Percentiles rank a stretch among this genome's conserved stretches.
These are phyloP conservation scores for Podilymbus podiceps DNA, from an alignment of 2,113 vertebrate genomes.

Conservation along the genomic window DNA sequence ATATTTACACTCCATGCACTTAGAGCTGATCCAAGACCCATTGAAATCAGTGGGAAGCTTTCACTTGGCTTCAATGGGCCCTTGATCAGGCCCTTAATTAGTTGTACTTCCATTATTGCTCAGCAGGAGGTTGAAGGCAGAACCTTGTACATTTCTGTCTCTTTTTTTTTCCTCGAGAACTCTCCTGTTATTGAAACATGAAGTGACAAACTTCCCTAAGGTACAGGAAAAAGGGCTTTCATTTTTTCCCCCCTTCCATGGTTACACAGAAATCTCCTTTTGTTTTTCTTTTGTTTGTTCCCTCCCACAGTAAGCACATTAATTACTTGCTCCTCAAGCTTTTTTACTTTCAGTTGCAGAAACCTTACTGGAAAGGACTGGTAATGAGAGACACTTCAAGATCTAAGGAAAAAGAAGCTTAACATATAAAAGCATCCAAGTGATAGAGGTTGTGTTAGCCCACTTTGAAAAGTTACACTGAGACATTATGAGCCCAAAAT, in stretches of 20 bases:
- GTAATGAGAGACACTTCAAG: neutral
- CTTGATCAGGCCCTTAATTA: slow-evolving; percentile 49
- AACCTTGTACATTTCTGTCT: neutral
- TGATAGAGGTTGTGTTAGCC: neutral
- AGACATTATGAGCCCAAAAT: neutral
- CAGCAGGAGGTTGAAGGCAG: slow-evolving; percentile 25
- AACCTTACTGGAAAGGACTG: neutral
- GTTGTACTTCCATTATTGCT: slow-evolving; percentile 35
- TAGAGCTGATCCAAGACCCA: neutral
- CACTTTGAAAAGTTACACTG: neutral
- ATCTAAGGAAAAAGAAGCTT: neutral
- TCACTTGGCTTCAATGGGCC: neutral
- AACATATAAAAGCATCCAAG: neutral
- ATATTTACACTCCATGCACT: neutral
- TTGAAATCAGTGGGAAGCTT: slow-evolving; percentile 26
- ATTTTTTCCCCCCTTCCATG: neutral
- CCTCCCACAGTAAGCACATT: neutral
- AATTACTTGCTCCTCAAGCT: neutral
- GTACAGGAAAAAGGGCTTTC: neutral
- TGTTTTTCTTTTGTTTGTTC: neutral
- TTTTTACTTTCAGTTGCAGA: neutral
- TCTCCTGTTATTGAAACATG: neutral
- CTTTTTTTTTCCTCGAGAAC: neutral
- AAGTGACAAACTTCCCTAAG: neutral
- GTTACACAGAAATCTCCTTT: slow-evolving; percentile 1